Conservation (phyloP, 2,888 invertebrate species). For the Cataglyphis albicans region DNA sequence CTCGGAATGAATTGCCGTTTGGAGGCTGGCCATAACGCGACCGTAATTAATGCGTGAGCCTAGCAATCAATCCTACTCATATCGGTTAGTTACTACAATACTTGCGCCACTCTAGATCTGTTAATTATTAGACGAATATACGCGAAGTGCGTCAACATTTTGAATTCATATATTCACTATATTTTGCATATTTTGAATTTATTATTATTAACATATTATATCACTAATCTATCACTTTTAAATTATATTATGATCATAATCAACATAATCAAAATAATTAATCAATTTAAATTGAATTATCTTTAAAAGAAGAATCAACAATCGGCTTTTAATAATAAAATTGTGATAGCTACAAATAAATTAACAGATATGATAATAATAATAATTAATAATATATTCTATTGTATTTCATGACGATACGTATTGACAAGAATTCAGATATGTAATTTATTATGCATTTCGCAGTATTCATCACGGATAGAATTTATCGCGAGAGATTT, state of each 20-base stretch:
- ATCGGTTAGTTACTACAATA: not conserved
- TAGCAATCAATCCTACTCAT: constrained; percentile 33
- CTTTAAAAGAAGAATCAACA: not conserved
- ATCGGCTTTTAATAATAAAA: not conserved
- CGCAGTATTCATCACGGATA: not conserved
- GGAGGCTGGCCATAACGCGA: constrained; percentile 13
- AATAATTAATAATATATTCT: not conserved
- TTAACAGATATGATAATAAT: not conserved
- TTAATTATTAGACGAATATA: not conserved
- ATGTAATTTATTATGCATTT: not conserved
- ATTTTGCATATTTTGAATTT: not conserved
- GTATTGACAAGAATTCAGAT: not conserved
- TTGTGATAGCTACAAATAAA: not conserved
- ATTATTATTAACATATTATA: not conserved
- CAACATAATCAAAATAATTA: not conserved
- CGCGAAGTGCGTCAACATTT: not conserved
- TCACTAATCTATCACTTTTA: not conserved
- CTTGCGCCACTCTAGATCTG: constrained; percentile 6
- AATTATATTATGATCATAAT: not conserved
- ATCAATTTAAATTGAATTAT: not conserved
- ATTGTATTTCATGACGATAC: not conserved
- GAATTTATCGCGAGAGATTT: not conserved
- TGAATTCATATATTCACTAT: not conserved
- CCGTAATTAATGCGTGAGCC: constrained; percentile 33
- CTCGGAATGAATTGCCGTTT: not conserved